Evolutionary conservation across 2,113 vertebrate species (phyloP), one percentile per base, ranked within the genome.

Genomic region (Salminus brasiliensis): DNA sequence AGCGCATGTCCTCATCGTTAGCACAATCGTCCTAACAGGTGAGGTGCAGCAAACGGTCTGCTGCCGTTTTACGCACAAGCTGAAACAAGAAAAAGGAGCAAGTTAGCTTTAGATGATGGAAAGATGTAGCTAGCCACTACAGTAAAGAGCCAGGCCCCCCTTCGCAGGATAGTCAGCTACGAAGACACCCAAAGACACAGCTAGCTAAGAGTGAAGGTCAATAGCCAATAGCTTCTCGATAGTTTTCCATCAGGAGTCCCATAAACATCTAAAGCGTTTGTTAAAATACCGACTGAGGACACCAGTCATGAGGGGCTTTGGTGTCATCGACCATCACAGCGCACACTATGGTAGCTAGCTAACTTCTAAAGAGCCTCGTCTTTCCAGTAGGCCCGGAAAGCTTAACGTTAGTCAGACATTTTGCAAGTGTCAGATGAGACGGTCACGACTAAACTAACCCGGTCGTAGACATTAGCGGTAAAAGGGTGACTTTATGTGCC

Each of bases 341-440:
- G 0, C n/a, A 12, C 53, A 16, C 7, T 30, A 15, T 34, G 15
- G 3, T 8, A 8, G n/a, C n/a, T n/a, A n/a, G n/a, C n/a, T 12
- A 66, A 3, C 32, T 66, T 32, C 2, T 34, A 30, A 25, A 36
- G 36, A 39, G 21, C 32, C 29, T 30, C 25, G 75, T 2, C 52
- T 69, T 5, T 36, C 41, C 49, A 69, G 12, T 60, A 78, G 76
- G 76, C 76, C 76, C 9, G 0, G 27, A 60, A 11, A 43, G 25
- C 36, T 62, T 68, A 83, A 29, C 69, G 4, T 4, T 57, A 74
- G 84, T 83, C 87, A 91, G 85, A 87, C 88, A 89, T 90, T 85
- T 90, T 87, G 76, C 81, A 29, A 23, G 71, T 39, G 60, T 84
- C 59, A 79, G 1, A 3, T 25, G 29, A 68, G 21, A 67, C 34